These are phyloP conservation scores for Scaptomyza polygonia DNA, from an alignment of 2,888 invertebrate genomes.

Conservation along the genomic window DNA sequence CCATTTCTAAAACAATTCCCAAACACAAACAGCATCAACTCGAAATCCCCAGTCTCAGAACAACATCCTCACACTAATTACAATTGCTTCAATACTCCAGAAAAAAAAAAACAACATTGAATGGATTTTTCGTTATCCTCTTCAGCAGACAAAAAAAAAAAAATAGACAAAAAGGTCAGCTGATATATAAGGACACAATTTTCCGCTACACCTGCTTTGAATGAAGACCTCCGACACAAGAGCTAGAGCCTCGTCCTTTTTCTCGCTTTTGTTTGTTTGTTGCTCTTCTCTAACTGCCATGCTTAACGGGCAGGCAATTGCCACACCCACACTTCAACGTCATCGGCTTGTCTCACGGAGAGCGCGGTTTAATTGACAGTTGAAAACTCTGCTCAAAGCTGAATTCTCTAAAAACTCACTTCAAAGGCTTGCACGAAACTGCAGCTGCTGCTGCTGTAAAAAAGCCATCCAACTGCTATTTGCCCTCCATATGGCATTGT, in stretches of 20 bases:
- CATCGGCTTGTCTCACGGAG: constrained; percentile 55
- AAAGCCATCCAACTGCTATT: constrained; percentile 30
- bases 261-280: background rate
- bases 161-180: constrained; percentile 51
- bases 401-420: constrained; percentile 42
- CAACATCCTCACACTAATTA: constrained; percentile 55
- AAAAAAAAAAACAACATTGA: constrained; percentile 35
- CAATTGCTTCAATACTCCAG: constrained; percentile 55
- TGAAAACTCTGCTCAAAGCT: constrained; percentile 59
- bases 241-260: constrained; percentile 3
- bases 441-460: constrained; percentile 29
- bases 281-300: constrained; percentile 47
- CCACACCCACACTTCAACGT: constrained; percentile 26
- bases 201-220: constrained; percentile 60
- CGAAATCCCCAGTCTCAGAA: constrained; percentile 35
- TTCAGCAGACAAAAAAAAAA: constrained; percentile 2
- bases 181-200: constrained; percentile 53
- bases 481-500: constrained; percentile 53
- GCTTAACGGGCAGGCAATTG: constrained; percentile 39
- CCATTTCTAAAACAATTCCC: constrained; percentile 46
- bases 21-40: constrained; percentile 37
- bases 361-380: constrained; percentile 70
- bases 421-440: constrained; percentile 57
- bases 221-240: constrained; percentile 33
- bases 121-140: constrained; percentile 39